Evolutionary conservation across 2,888 invertebrate species (phyloP).

Genomic region (Hofmannophila pseudospretella): DNA sequence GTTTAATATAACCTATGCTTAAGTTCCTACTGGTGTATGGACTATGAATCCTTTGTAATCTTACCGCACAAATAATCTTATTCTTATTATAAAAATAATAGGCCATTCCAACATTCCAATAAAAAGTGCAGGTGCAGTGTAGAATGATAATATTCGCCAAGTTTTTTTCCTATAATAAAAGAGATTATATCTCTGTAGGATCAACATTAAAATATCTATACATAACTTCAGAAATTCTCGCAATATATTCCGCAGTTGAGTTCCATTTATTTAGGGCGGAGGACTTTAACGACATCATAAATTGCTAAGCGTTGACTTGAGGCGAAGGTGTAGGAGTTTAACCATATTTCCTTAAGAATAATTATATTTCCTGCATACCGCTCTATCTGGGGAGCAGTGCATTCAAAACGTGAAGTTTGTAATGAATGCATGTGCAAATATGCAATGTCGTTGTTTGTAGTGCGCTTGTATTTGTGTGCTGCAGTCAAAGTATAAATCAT

Average conservation of each 20-base stretch:
- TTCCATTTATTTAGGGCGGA: background rate
- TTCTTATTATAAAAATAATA: too few species aligned
- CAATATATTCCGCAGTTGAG: background rate
- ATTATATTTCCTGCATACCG: conserved; percentile 9
- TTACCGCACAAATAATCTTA: too few species aligned
- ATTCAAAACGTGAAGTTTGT: conserved; percentile 25
- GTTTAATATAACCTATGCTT: too few species aligned
- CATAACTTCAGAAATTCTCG: too few species aligned
- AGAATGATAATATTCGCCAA: too few species aligned
- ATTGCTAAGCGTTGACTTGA: conserved; percentile 21
- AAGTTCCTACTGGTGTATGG: too few species aligned
- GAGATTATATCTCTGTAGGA: too few species aligned
- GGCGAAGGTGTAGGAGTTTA: conserved; percentile 4
- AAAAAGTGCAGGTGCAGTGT: too few species aligned
- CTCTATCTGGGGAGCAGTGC: conserved; percentile 12
- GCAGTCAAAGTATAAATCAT: background rate
- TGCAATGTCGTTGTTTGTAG: conserved; percentile 2
- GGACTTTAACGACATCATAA: conserved; percentile 7
- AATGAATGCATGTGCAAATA: conserved; percentile 27
- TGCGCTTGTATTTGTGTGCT: conserved; percentile 13
- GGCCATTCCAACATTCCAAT: too few species aligned
- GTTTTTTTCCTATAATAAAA: too few species aligned
- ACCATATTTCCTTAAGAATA: conserved; percentile 24
- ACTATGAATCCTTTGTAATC: too few species aligned
- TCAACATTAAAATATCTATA: too few species aligned